Conservation (phyloP, 2,797 vertebrate species). For the Galagoides demidoff region DNA sequence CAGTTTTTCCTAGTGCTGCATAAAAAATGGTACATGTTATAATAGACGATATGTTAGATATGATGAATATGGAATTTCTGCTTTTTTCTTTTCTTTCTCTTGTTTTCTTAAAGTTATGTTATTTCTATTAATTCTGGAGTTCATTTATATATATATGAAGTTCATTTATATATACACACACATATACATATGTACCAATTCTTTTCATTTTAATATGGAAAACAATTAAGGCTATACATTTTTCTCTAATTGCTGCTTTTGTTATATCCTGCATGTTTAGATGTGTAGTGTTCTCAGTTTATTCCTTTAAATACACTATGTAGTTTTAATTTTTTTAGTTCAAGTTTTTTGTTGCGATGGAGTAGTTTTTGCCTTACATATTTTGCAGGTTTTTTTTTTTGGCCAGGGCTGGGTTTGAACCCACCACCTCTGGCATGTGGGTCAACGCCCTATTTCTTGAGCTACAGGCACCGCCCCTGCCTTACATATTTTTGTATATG, state of each 20-base stretch:
- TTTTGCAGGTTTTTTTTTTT: neutral
- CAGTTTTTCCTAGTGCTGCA: neutral
- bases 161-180: neutral
- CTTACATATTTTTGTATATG: neutral
- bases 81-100: conserved; percentile 6
- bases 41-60: neutral
- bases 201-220: neutral
- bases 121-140: neutral
- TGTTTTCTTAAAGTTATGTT: neutral
- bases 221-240: neutral
- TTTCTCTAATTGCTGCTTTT: neutral
- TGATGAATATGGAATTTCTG: neutral
- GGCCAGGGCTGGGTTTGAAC: too few relatives aligned
- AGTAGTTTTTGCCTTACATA: neutral
- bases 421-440: too few relatives aligned
- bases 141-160: neutral
- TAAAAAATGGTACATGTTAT: neutral
- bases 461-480: neutral
- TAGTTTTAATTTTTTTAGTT: conserved; percentile 42
- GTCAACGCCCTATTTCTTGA: too few relatives aligned
- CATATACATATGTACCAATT: neutral
- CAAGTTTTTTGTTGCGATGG: neutral
- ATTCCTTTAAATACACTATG: neutral
- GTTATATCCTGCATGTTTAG: neutral
- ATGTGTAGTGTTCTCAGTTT: neutral